Percentiles rank a stretch among this genome's conserved stretches.
These are phyloP conservation scores for Dendronephthya gigantea DNA, from an alignment of 64 coral and sea anemone species.

Conservation along the genomic window DNA sequence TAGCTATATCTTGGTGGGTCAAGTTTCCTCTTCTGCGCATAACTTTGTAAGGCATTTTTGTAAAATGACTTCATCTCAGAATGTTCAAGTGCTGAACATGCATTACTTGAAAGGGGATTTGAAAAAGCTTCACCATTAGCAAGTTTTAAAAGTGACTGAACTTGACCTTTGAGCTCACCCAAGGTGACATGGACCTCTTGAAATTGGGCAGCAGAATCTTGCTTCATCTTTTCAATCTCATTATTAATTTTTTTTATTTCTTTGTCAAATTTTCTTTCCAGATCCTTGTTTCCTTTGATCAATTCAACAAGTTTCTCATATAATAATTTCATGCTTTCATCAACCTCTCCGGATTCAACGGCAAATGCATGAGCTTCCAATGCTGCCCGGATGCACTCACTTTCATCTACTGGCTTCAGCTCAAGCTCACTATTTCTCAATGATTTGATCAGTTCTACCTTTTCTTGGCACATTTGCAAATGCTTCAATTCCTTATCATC, in stretches of 20 bases:
- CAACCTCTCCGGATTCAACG: not conserved
- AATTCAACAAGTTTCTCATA: not conserved
- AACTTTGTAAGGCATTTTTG: not conserved
- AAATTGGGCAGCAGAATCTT: not conserved
- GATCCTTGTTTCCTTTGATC: not conserved
- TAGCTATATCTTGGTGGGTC: not conserved
- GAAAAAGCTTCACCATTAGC: not conserved
- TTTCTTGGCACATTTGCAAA: not conserved
- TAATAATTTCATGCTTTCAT: not conserved
- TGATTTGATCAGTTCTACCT: not conserved
- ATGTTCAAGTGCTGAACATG: not conserved
- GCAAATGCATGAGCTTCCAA: not conserved
- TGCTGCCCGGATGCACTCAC: not conserved
- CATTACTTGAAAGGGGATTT: not conserved
- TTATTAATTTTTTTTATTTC: not conserved
- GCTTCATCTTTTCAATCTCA: not conserved
- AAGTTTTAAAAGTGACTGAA: not conserved
- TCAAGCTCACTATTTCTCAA: not conserved
- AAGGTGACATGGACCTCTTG: not conserved
- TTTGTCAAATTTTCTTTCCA: not conserved
- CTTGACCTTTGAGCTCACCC: not conserved
- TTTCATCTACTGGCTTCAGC: not conserved
- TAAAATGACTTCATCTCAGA: not conserved
- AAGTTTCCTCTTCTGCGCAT: not conserved
- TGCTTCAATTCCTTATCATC: not conserved